A percentile compares a stretch with the other conserved stretches of the same genome.
phyloP scores from a whole-genome alignment of 2,113 vertebrate species.

The Chrysemys picta region DNA sequence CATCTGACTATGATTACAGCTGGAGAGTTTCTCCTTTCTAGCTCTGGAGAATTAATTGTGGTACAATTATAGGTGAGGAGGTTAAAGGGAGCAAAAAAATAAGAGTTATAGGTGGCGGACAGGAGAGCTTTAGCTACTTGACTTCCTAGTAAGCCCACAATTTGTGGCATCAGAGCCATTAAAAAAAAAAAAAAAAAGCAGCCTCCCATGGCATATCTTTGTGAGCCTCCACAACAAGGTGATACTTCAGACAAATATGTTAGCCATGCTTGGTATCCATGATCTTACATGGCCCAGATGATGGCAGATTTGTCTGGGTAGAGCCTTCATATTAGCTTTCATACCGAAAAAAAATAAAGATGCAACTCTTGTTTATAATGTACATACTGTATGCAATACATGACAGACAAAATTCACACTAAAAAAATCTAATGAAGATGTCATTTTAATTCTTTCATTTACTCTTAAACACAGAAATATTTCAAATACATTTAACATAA shows the following conservation, averaged over 20 bases:
- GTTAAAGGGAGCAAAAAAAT: too few relatives aligned
- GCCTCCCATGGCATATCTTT: too few relatives aligned
- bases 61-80: too few relatives aligned
- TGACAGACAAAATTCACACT: too few relatives aligned
- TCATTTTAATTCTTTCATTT: background rate
- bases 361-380: background rate
- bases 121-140: too few relatives aligned
- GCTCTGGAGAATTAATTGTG: too few relatives aligned
- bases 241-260: background rate
- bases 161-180: background rate
- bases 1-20: too few relatives aligned
- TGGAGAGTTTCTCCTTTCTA: too few relatives aligned
- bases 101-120: too few relatives aligned
- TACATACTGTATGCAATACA: too few relatives aligned
- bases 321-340: background rate
- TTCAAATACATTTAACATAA: background rate
- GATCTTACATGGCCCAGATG: background rate
- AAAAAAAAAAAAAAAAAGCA: too few relatives aligned
- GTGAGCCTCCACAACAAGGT: background rate
- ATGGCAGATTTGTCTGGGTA: background rate
- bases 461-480: background rate
- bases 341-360: background rate
- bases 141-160: background rate
- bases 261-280: background rate
- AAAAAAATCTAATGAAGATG: too few relatives aligned